Conservation (phyloP, 2,113 vertebrate genomes). For the Cryptomyrus ogoouensis region DNA sequence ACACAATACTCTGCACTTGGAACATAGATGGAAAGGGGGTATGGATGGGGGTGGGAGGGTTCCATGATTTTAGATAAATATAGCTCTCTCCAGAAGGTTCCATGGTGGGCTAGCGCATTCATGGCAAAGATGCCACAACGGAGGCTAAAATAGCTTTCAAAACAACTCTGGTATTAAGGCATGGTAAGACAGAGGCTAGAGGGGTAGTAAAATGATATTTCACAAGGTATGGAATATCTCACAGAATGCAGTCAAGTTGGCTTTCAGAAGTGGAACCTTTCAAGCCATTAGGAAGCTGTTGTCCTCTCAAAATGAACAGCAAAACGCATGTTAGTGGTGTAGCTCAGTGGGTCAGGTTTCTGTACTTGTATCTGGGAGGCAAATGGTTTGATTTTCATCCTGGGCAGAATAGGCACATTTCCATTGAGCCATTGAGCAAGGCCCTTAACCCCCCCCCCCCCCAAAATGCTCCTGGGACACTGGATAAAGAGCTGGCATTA, state of each 20-base stretch:
- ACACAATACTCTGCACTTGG: background rate
- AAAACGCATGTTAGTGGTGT: background rate
- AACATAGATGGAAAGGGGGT: background rate
- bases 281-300: background rate
- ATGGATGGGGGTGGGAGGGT: background rate
- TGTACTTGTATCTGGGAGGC: background rate
- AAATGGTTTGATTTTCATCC: background rate
- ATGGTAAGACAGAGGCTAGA: background rate
- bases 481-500: background rate
- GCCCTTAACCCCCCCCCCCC: background rate
- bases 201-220: background rate
- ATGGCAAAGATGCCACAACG: background rate
- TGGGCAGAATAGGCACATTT: background rate
- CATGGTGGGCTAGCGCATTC: background rate
- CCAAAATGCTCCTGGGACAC: background rate
- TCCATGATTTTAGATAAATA: background rate
- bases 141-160: conserved; percentile 1
- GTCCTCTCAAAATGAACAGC: background rate
- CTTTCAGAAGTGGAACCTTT: background rate
- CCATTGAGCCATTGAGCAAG: background rate
- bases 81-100: background rate
- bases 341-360: background rate
- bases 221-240: conserved; percentile 5
- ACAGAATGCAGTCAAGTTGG: background rate
- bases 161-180: background rate